phyloP scores from a whole-genome alignment of 2,797 vertebrate genomes.

The Spatula clypeata region DNA sequence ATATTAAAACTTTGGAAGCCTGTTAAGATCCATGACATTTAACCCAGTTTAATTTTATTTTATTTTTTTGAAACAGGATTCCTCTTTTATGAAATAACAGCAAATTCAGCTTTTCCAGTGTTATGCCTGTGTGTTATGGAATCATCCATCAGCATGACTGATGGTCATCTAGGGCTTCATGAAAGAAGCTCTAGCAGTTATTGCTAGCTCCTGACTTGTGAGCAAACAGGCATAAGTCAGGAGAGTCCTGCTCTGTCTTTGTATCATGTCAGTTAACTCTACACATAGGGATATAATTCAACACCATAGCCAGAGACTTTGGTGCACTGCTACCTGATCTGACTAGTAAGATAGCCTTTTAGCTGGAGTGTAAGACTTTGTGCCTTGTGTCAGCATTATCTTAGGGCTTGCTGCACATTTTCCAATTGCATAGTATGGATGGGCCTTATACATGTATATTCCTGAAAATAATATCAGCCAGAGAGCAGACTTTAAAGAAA shows the following conservation, averaged over 20 bases:
- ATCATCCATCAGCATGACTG: neutral
- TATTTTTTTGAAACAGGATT: neutral
- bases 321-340: neutral
- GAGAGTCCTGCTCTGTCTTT: neutral
- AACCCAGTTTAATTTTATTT: neutral
- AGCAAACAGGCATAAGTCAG: neutral
- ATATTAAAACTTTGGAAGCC: neutral
- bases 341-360: neutral
- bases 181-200: neutral
- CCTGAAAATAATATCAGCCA: neutral
- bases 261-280: neutral
- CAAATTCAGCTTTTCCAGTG: conserved; percentile 1
- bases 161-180: neutral
- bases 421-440: accelerated
- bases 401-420: accelerated
- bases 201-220: neutral
- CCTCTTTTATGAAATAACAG: neutral
- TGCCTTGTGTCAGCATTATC: accelerated
- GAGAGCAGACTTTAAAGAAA: neutral
- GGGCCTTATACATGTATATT: neutral
- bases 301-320: neutral
- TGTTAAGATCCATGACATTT: neutral
- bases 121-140: neutral
- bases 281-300: neutral
- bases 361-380: accelerated